Evolutionary conservation across 2,888 invertebrate species (phyloP), one percentile per base, ranked within the genome.

Genomic region (Dasypogon diadema): DNA sequence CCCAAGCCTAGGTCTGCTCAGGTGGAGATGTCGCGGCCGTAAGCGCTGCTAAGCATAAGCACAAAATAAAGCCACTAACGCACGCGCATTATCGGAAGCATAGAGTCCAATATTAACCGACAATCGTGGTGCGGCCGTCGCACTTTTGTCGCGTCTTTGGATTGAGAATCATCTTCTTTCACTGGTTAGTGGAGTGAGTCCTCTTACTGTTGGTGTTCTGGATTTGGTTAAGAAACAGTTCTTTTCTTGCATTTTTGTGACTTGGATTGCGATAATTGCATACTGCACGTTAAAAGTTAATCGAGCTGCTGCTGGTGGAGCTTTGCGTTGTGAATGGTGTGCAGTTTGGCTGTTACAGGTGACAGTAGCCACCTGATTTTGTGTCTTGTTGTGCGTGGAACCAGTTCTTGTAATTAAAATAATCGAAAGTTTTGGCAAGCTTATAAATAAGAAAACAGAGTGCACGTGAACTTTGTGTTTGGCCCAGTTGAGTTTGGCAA

Each of bases 71-170:
- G 65, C 16, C 24, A 46, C 65, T 14, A 65, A 22, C 65, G 65
- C 65, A 48, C 21, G 42, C 65, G 65, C 42, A 65, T 65, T 65
- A 48, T 26, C 46, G 21, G 46, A 65, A 48, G 65, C n/a, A 24
- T 21, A 46, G 65, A 42, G 12, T 42, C 42, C 42, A 42, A 65
- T 65, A 65, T 65, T 65, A 48, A 65, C 65, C 8, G 48, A 21
- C 34, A 34, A 60, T 60, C 60, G 26, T 18, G 18, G 34, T 18
- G 18, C 60, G 60, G 37, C 37, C 60, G 60, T 37, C 37, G 26
- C 60, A 60, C 60, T 60, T 60, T 60, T 60, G 60, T 37, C 37
- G 60, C 37, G 60, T 22, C 60, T 60, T 60, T 37, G 18, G 34
- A 21, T 21, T 60, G 37, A 26, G 58, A 58, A 16, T 30, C 14